These are phyloP conservation scores for Ommatoiulus sabulosus DNA, from an alignment of 2,888 invertebrate species.

Conservation along the genomic window DNA sequence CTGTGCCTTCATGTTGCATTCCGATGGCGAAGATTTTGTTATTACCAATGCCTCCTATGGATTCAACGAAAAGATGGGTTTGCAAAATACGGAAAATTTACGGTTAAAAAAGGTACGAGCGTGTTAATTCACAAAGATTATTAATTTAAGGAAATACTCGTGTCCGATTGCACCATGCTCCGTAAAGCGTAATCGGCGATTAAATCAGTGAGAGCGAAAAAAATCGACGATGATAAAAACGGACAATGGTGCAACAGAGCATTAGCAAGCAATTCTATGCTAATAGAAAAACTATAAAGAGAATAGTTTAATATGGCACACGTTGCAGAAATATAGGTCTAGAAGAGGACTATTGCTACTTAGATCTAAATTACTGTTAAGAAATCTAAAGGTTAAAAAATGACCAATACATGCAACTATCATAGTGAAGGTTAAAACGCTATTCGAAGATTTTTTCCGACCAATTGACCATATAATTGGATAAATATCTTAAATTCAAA, in stretches of 20 bases:
- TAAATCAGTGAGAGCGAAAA: background rate
- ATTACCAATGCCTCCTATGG: slow-evolving; percentile 55
- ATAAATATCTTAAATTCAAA: background rate
- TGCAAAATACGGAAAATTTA: slow-evolving; percentile 47
- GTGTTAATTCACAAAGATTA: background rate
- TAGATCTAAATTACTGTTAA: background rate
- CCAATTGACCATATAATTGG: background rate
- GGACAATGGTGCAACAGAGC: slow-evolving; percentile 3
- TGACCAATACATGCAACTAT: background rate
- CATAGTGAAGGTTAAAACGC: background rate
- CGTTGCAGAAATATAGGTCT: background rate
- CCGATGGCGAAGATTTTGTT: slow-evolving; percentile 58
- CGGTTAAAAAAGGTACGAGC: slow-evolving; percentile 15
- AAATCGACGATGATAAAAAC: background rate
- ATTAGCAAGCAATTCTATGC: background rate
- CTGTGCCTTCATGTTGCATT: slow-evolving; percentile 53
- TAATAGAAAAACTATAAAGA: background rate
- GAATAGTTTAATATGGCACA: background rate
- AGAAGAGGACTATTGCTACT: background rate
- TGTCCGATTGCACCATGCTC: slow-evolving; percentile 29
- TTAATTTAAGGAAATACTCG: background rate
- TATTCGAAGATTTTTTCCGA: background rate
- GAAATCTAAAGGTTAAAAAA: background rate
- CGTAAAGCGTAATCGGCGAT: background rate
- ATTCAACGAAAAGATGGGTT: slow-evolving; percentile 48